Evolutionary conservation across 2,113 vertebrate genomes (phyloP), one percentile per base, ranked within the genome.

Genomic region (Piprites chloris): DNA sequence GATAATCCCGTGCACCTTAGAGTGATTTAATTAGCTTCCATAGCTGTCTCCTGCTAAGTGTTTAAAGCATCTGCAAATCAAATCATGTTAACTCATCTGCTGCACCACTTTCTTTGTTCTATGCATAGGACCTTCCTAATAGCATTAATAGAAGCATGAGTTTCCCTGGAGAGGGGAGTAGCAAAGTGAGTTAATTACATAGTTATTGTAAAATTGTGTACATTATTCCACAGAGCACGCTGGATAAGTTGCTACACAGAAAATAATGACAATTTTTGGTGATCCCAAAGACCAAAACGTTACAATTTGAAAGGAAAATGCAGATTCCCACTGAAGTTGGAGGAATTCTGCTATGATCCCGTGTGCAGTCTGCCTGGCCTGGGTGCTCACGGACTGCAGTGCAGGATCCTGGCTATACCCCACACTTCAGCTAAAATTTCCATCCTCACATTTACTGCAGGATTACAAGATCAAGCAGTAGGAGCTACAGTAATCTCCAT

Each of bases 41-140:
- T 95, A 96, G 97, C 97, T 98, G 96, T 98, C 98, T 98, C 97
- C 97, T 97, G 98, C 98, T 98, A 98, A 98, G 98, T 98, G 98
- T 98, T 98, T 98, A 98, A 98, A 98, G 97, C 98, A 98, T 97
- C 97, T 97, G 97, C 98, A 98, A 98, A 98, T 98, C 98, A 98
- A 98, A 98, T 98, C 97, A 97, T 97, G 97, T 97, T 98, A 98
- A 97, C 97, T 96, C 97, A 97, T 98, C 96, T 97, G 96, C 97
- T 96, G 96, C 86, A 96, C 94, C 89, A 95, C 96, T 97, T 96
- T 97, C 96, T 96, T 95, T 96, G 95, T 96, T 97, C 96, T 95
- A 84, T 97, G 97, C 96, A 97, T 96, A 97, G 94, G 96, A 92
- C 93, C 96, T 94, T 98, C 96, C 96, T 97, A 97, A 97, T 97